Conservation (phyloP, 1,140 invertebrate species). For the Lamellibrachia luymesi region DNA sequence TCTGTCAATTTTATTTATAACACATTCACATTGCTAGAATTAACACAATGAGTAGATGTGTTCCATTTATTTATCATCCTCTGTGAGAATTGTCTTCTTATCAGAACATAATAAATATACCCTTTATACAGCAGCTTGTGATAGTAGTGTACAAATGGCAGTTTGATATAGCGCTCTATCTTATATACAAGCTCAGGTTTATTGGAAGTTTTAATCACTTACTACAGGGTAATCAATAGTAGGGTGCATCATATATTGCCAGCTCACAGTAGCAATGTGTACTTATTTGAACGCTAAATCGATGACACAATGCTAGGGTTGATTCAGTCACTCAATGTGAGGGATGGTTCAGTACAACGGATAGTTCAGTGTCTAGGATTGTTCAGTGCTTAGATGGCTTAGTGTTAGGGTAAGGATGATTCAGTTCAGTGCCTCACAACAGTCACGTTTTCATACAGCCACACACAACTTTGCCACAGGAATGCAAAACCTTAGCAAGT, state of each 20-base stretch:
- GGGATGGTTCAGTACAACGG: neutral
- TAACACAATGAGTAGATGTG: no score
- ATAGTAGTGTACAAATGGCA: neutral
- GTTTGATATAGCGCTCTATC: neutral
- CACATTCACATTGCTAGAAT: no score
- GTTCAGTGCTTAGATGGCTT: no score
- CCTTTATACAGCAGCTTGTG: neutral
- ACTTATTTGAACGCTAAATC: neutral
- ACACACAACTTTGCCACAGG: no score
- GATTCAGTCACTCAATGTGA: neutral
- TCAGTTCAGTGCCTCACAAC: no score
- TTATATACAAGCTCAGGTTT: neutral
- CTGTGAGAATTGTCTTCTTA: neutral
- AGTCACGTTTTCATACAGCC: neutral
- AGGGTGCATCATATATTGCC: neutral
- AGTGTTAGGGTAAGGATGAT: neutral
- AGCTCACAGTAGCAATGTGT: neutral
- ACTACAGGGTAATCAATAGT: neutral
- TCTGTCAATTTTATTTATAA: no score
- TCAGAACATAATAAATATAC: neutral
- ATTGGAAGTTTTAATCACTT: neutral
- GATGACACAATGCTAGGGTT: neutral
- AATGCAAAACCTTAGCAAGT: neutral
- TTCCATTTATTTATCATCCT: no score
- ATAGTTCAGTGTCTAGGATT: neutral